Evolutionary conservation across 2,888 invertebrate genomes (phyloP).

Genomic region (Marasmarcha lunaedactyla): DNA sequence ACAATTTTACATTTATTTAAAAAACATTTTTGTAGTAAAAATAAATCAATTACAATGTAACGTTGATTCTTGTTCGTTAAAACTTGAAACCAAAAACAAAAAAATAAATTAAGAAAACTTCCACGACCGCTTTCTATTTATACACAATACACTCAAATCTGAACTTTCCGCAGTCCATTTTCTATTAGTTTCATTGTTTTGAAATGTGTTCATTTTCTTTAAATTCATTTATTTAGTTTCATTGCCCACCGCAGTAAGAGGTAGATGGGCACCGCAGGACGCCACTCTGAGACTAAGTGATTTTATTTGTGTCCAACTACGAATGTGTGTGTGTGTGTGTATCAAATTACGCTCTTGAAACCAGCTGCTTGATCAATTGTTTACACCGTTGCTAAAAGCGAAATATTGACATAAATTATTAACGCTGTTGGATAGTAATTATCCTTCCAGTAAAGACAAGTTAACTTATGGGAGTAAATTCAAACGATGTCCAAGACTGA

Average conservation of each 20-base stretch:
- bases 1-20: too few species aligned
- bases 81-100: too few species aligned
- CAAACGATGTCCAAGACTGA: not conserved
- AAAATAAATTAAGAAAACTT: too few species aligned
- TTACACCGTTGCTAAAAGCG: constrained; percentile 45
- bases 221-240: too few species aligned
- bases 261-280: constrained; percentile 54
- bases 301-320: constrained; percentile 69
- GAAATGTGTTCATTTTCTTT: too few species aligned
- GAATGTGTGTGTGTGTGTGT: constrained; percentile 67
- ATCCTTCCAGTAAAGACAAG: constrained; percentile 12
- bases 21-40: too few species aligned
- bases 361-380: constrained; percentile 65
- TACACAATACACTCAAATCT: too few species aligned
- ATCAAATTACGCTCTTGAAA: constrained; percentile 58
- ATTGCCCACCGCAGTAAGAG: constrained; percentile 24
- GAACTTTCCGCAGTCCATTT: too few species aligned
- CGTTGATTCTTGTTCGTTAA: too few species aligned
- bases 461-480: constrained; percentile 11
- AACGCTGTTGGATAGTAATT: constrained; percentile 19
- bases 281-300: constrained; percentile 65
- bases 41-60: too few species aligned
- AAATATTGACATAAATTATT: constrained; percentile 42
- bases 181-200: too few species aligned
- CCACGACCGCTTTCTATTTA: too few species aligned